Percentiles rank a stretch among this genome's conserved stretches.
Evolutionary conservation across 2,888 invertebrate species (phyloP).

Genomic region (Hedychridium roseum): DNA sequence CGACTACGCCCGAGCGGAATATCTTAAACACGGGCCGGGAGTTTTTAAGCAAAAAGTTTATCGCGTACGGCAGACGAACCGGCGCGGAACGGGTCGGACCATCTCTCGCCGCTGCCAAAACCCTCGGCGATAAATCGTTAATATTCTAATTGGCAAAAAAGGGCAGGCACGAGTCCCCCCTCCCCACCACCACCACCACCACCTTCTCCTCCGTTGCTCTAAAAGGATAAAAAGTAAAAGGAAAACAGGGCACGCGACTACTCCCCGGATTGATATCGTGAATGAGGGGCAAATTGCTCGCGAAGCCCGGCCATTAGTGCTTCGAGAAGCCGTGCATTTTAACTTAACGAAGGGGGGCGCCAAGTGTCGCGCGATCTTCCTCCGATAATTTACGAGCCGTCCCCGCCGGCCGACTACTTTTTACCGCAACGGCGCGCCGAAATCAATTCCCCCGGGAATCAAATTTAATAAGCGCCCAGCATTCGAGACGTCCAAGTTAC

Average conservation of each 20-base stretch:
- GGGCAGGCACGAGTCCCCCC: conserved; percentile 7
- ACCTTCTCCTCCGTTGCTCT: conserved; percentile 35
- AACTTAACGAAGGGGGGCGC: too few species aligned
- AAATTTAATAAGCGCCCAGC: too few species aligned
- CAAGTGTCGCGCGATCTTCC: too few species aligned
- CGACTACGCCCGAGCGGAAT: conserved; percentile 53
- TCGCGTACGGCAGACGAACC: conserved; percentile 33
- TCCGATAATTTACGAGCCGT: too few species aligned
- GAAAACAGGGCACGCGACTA: background rate
- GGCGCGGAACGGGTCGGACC: conserved; percentile 19
- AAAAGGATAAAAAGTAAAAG: conserved; percentile 16
- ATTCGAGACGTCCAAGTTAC: too few species aligned
- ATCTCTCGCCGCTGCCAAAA: conserved; percentile 27
- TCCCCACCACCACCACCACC: conserved; percentile 6
- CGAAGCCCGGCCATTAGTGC: too few species aligned
- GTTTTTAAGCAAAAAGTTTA: conserved; percentile 55
- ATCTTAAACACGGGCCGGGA: conserved; percentile 53
- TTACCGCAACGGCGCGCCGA: too few species aligned
- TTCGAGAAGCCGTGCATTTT: too few species aligned
- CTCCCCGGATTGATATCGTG: background rate
- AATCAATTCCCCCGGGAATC: too few species aligned
- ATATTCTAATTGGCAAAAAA: conserved; percentile 47
- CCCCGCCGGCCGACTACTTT: too few species aligned
- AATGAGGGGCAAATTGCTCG: too few species aligned
- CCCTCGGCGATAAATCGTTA: conserved; percentile 37